A percentile compares a stretch with the other conserved stretches of the same genome.
phyloP scores from a whole-genome alignment of 2,888 invertebrate species.

The Xestia ashworthii region DNA sequence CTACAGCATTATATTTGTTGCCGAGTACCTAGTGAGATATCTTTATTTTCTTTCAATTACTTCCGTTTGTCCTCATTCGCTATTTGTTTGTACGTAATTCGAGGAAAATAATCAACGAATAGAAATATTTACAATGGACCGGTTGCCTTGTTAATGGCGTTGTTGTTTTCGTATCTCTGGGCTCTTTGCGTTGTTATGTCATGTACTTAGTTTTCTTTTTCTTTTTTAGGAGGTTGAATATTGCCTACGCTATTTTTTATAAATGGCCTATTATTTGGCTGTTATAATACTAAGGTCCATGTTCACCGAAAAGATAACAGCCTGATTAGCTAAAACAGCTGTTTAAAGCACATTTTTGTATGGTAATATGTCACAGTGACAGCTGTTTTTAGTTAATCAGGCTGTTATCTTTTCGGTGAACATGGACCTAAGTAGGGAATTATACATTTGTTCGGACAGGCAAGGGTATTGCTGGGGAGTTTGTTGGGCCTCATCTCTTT shows the following conservation, averaged over 20 bases:
- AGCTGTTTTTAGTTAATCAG: no score
- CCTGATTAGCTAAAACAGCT: no score
- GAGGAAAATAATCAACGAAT: conserved; percentile 30
- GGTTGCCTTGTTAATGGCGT: background rate
- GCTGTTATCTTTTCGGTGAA: no score
- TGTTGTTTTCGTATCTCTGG: conserved; percentile 15
- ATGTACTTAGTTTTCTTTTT: background rate
- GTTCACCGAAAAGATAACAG: no score
- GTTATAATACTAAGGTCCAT: background rate
- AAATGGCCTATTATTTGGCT: background rate
- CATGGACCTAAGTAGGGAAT: background rate
- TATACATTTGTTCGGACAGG: background rate
- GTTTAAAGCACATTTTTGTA: no score
- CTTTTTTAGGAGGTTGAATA: background rate
- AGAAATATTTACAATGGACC: conserved; percentile 26
- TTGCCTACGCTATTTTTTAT: background rate
- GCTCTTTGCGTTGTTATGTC: conserved; percentile 3
- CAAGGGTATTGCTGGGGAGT: background rate
- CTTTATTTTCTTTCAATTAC: conserved; percentile 53
- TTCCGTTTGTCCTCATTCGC: conserved; percentile 14
- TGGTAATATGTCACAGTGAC: no score
- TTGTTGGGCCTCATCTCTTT: background rate
- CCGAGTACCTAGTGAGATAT: background rate
- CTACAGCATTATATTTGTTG: conserved; percentile 7
- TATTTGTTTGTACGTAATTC: conserved; percentile 32